Percentiles rank a stretch among this genome's conserved stretches.
Evolutionary conservation across 2,888 invertebrate genomes (phyloP).

Genomic region (Drosophila nr. perissopoda): DNA sequence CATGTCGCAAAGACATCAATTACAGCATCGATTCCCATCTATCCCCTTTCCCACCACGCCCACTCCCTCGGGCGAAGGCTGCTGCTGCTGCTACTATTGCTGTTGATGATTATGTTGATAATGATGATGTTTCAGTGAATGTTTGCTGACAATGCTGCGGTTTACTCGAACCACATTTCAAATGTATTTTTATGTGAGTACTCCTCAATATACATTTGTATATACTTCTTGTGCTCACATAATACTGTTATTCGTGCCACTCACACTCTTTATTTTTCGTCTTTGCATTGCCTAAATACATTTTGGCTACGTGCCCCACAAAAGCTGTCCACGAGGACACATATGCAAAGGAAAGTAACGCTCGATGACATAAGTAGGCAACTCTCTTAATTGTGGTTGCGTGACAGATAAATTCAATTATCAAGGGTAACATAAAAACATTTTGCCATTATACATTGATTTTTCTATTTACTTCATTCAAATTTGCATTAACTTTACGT

Average conservation of each 20-base stretch:
- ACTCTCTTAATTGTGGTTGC: conserved; percentile 60
- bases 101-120: conserved; percentile 49
- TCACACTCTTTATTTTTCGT: conserved; percentile 20
- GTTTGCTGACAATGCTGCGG: conserved; percentile 74
- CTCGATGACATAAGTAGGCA: conserved; percentile 15
- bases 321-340: conserved; percentile 15
- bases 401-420: conserved; percentile 44
- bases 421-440: background rate
- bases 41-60: conserved; percentile 2
- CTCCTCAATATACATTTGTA: conserved; percentile 22
- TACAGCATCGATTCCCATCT: conserved; percentile 72
- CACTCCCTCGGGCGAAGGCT: conserved; percentile 25
- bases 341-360: conserved; percentile 22
- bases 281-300: conserved; percentile 67
- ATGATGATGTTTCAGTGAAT: conserved; percentile 75
- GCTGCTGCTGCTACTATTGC: background rate
- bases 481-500: background rate
- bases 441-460: background rate
- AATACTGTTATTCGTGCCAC: background rate
- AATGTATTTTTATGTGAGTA: conserved; percentile 73
- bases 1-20: conserved; percentile 84
- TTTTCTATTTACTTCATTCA: background rate
- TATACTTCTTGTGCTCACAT: background rate
- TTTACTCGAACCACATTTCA: conserved; percentile 66
- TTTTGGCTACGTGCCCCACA: conserved; percentile 58